Evolutionary conservation across 2,888 invertebrate genomes (phyloP).

Genomic region (Cantharis flavilabris): DNA sequence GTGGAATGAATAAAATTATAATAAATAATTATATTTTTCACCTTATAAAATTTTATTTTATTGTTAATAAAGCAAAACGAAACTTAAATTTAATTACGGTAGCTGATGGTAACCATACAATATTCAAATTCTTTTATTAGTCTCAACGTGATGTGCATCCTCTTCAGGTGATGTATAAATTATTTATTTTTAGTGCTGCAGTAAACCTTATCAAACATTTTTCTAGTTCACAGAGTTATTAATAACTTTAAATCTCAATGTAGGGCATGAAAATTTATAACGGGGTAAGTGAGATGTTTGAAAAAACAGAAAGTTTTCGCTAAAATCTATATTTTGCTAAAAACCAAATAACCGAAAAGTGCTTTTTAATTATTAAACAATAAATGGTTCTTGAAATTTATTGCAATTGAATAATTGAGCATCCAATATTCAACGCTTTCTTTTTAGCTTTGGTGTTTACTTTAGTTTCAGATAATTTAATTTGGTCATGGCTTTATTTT

Average conservation of each 20-base stretch:
- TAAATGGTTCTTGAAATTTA: neutral
- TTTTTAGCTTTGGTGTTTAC: neutral
- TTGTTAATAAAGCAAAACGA: neutral
- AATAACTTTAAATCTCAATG: neutral
- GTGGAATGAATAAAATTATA: neutral
- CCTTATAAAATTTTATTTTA: neutral
- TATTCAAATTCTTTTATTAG: neutral
- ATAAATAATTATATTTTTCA: neutral
- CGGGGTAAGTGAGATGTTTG: neutral
- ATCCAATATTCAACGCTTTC: neutral
- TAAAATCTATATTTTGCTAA: neutral
- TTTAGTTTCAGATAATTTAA: slow-evolving; percentile 10
- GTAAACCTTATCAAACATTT: neutral
- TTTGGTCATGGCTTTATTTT: slow-evolving; percentile 12
- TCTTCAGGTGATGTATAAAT: neutral
- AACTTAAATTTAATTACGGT: neutral
- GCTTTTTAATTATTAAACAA: neutral
- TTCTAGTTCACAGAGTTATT: neutral
- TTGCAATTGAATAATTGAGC: neutral
- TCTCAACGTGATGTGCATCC: neutral
- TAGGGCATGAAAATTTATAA: neutral
- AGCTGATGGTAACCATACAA: neutral
- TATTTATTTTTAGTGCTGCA: neutral
- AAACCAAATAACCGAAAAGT: neutral
- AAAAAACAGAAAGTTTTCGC: neutral